Base-by-base conservation (phyloP, 2,113 vertebrate species). In the Pogonocichla stellata region DNA sequence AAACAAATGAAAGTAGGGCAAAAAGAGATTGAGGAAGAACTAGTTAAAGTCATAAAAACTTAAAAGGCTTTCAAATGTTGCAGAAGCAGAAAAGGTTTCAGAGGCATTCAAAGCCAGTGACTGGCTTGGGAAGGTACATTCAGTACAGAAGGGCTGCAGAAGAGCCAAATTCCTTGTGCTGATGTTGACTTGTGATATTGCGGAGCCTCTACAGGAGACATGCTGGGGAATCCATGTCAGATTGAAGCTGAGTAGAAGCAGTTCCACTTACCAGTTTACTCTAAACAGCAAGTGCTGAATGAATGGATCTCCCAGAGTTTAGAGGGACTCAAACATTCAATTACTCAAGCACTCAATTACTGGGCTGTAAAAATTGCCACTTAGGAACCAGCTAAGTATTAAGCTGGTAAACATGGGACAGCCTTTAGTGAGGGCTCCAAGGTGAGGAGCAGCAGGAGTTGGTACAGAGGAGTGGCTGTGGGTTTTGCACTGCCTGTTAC, bases 211-310 rank as follows among this genome's bases (percentile, higher is more conserved):
- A 0, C n/a, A 78, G 40, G 40, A 88, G 23, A 5, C 33, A 1
- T 1, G 0, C 1, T 29, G 20, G 26, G 83, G 36, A 33, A 34
- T 19, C 60, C n/a, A 7, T 0, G 0, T 33, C 29, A 23, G 5
- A 31, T 18, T 42, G 78, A 61, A 81, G 57, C 48, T 5, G 4
- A 69, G n/a, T 3, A 62, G 43, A 26, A 71, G 50, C n/a, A 42
- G 28, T 70, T 88, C 36, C 31, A 50, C 24, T 36, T 26, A 14
- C 0, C 7, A 5, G 40, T 40, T 77, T 80, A 9, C 31, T 58
- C 25, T 28, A 45, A 82, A 26, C 23, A 72, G 29, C 34, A 51
- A n/a, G 20, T 40, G 54, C 47, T 73, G 8, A 54, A 43, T n/a
- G 73, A 67, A 10, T 84, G 60, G n/a, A 8, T 93, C 54, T 74